These are phyloP conservation scores for Drosophila lini DNA, from an alignment of 1,140 invertebrate genomes.

Conservation along the genomic window DNA sequence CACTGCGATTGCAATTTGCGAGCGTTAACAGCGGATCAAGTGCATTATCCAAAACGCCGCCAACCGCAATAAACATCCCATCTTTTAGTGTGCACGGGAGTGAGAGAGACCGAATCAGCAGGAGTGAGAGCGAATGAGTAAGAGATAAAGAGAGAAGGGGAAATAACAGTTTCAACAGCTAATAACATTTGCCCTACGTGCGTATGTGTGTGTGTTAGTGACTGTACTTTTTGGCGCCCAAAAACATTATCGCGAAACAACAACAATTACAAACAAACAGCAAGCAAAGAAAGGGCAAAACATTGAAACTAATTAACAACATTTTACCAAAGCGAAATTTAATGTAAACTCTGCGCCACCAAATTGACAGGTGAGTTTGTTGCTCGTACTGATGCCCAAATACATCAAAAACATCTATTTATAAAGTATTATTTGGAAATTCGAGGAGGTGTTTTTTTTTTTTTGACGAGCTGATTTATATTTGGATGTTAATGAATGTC, in stretches of 20 bases:
- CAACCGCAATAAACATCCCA: slow-evolving; percentile 58
- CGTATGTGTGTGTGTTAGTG: slow-evolving; percentile 23
- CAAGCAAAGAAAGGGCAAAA: slow-evolving; percentile 43
- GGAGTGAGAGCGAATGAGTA: neutral
- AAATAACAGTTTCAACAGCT: slow-evolving; percentile 48
- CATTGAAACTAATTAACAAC: slow-evolving; percentile 59
- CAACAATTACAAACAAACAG: slow-evolving; percentile 7
- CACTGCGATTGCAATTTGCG: neutral
- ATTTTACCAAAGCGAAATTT: slow-evolving; percentile 52
- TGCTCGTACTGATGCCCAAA: neutral
- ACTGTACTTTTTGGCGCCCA: slow-evolving; percentile 79
- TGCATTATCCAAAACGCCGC: slow-evolving; percentile 45
- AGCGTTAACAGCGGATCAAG: slow-evolving; percentile 25
- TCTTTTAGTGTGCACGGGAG: slow-evolving; percentile 25
- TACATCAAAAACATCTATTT: slow-evolving; percentile 13
- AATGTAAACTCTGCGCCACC: slow-evolving; percentile 30
- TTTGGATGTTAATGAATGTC: neutral
- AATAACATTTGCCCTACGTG: slow-evolving; percentile 37
- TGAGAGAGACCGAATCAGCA: neutral
- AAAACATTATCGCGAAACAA: slow-evolving; percentile 42
- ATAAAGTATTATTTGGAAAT: slow-evolving; percentile 12
- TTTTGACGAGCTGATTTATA: neutral
- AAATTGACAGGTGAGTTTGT: slow-evolving; percentile 44
- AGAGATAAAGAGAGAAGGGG: slow-evolving; percentile 7
- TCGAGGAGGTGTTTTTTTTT: neutral